A percentile compares a stretch with the other conserved stretches of the same genome.
These are phyloP conservation scores for Casuarius casuarius DNA, from an alignment of 2,113 vertebrate species.

Conservation along the genomic window DNA sequence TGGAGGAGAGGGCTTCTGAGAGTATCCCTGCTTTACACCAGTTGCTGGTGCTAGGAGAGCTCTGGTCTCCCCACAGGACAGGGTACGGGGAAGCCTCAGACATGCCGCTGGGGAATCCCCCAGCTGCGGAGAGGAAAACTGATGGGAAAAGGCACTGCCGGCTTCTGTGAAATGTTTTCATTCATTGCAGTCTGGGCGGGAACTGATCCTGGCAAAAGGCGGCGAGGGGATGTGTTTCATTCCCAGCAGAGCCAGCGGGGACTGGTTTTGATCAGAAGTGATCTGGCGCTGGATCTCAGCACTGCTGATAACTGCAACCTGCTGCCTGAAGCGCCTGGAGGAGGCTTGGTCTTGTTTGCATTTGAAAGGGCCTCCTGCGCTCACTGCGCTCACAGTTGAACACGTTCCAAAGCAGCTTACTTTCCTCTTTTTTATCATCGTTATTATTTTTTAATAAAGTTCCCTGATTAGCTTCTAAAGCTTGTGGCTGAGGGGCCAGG, in stretches of 20 bases:
- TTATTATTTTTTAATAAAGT: conserved; percentile 72
- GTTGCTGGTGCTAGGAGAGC: background rate
- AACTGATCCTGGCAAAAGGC: conserved; percentile 22
- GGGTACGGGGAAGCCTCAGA: background rate
- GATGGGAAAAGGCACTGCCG: conserved; percentile 18
- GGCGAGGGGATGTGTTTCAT: background rate
- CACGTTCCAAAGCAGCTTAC: background rate
- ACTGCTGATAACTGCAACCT: background rate
- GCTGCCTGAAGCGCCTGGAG: background rate
- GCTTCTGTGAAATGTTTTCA: conserved; percentile 33
- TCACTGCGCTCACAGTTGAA: conserved; percentile 5
- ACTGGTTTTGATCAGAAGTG: conserved; percentile 55
- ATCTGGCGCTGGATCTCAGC: background rate
- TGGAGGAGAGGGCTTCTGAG: background rate
- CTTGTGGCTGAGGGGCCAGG: background rate
- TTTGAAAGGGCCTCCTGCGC: conserved; percentile 31
- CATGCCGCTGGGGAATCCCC: background rate
- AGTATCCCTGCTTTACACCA: background rate
- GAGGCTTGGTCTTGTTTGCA: background rate
- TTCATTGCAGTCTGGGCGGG: background rate
- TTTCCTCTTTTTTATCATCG: conserved; percentile 6
- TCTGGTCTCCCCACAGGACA: background rate
- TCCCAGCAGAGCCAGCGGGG: conserved; percentile 23
- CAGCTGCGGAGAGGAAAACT: background rate
- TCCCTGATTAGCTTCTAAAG: conserved; percentile 50